Conservation (phyloP, 2,888 invertebrate species). For the Tyria jacobaeae region DNA sequence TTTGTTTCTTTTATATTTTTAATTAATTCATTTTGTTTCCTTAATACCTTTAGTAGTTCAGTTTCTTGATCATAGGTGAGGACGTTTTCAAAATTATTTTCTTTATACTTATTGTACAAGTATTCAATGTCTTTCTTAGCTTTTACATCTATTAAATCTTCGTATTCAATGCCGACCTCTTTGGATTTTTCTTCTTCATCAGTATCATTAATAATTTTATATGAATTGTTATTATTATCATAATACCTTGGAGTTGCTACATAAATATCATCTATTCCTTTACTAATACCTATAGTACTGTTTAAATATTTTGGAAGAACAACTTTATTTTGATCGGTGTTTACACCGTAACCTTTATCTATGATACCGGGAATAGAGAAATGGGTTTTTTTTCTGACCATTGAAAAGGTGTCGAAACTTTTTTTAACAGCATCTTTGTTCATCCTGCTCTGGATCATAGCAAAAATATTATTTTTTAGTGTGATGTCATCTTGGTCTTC, state of each 20-base stretch:
- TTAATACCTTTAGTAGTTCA: slow-evolving; percentile 30
- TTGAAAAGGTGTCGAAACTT: slow-evolving; percentile 48
- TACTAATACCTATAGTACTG: too few relatives aligned
- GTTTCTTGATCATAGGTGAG: slow-evolving; percentile 1
- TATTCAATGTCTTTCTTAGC: background rate
- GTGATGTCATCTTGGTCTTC: background rate
- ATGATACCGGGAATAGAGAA: slow-evolving; percentile 36
- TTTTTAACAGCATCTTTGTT: slow-evolving; percentile 38
- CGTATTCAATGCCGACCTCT: background rate
- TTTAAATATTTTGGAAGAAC: background rate
- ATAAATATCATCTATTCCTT: too few relatives aligned
- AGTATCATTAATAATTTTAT: background rate
- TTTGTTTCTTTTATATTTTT: slow-evolving; percentile 34
- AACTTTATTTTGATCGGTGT: background rate
- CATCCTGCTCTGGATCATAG: slow-evolving; percentile 14
- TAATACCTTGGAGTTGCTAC: background rate
- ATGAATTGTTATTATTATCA: background rate
- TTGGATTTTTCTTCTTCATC: background rate
- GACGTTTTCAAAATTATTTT: slow-evolving; percentile 9
- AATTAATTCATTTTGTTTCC: slow-evolving; percentile 47
- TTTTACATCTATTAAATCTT: background rate
- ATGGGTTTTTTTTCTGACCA: slow-evolving; percentile 48
- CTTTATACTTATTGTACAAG: slow-evolving; percentile 11
- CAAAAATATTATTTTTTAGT: slow-evolving; percentile 10
- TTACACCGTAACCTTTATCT: background rate